A percentile compares a stretch with the other conserved stretches of the same genome.
Conservation (phyloP, 2,888 invertebrate species). For the Agrotis ipsilon region DNA sequence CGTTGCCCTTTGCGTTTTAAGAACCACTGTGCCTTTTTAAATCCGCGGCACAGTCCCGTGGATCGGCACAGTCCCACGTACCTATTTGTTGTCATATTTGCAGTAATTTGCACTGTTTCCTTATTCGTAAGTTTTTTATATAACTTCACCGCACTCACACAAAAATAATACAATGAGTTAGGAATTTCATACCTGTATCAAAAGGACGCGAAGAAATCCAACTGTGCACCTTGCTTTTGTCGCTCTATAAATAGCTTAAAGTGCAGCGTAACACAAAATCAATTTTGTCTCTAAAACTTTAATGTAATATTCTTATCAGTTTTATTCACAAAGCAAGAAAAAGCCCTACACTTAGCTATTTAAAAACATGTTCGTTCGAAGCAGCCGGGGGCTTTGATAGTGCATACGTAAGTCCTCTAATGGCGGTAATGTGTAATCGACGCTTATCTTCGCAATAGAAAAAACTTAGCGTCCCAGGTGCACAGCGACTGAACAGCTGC, state of each 20-base stretch:
- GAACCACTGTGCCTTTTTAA: too few relatives aligned
- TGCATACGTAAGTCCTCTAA: slow-evolving; percentile 32
- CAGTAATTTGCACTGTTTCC: too few relatives aligned
- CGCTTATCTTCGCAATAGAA: slow-evolving; percentile 55
- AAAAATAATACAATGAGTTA: too few relatives aligned
- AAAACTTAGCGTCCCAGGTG: slow-evolving; percentile 54
- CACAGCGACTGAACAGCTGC: slow-evolving; percentile 42
- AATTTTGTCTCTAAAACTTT: neutral
- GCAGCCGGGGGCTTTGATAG: slow-evolving; percentile 29
- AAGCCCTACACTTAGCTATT: neutral
- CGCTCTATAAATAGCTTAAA: too few relatives aligned
- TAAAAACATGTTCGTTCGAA: slow-evolving; percentile 12
- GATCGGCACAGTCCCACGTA: too few relatives aligned
- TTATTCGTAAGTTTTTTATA: too few relatives aligned
- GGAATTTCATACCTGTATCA: too few relatives aligned
- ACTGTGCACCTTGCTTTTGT: neutral
- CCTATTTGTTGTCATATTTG: too few relatives aligned
- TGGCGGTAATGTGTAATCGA: slow-evolving; percentile 46
- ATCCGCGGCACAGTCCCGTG: too few relatives aligned
- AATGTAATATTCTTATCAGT: neutral
- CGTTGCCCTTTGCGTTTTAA: too few relatives aligned
- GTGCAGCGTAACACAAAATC: neutral
- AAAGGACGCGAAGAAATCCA: neutral
- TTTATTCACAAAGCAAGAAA: slow-evolving; percentile 8
- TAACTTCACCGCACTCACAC: too few relatives aligned